Evolutionary conservation across 2,113 vertebrate genomes (phyloP), one percentile per base, ranked within the genome.

Genomic region (Callopanchax toddi): DNA sequence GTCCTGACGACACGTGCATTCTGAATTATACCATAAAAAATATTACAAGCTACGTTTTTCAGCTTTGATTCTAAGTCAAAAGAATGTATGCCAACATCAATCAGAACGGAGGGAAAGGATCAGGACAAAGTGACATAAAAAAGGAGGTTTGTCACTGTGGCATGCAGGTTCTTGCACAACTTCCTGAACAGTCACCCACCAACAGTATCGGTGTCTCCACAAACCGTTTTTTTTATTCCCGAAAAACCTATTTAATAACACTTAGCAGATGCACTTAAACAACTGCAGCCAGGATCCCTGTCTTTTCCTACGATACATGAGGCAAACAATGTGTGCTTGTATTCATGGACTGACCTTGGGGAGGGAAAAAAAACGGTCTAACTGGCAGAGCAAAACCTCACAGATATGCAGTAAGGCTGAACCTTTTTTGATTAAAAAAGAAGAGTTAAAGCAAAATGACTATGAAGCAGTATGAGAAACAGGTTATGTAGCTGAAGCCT

Each of bases 101-200:
- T 59, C 50, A 21, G 23, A 17, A 36, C 34, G 6, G 9, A 17
- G 23, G 46, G 29, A 71, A 73, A 51, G 50, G 43, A 57, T 17
- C 22, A 45, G 20, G 15, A 49, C 21, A 16, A 1, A 10, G 7
- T 18, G 29, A 32, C 29, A 32, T 26, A 26, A 13, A 45, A 64
- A 20, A 26, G 50, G 36, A 37, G 4, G 5, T 62, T 40, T 76
- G 23, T 53, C 20, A 29, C 39, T 64, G 45, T 61, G 45, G 18
- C 72, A 63, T 48, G 45, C 51, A 51, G 22, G 46, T 60, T 51
- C 67, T 82, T 80, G 61, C 76, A 73, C 71, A 82, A 80, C 57
- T 73, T 81, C 78, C 72, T 76, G 18, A 67, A 79, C 56, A 67
- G 53, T 75, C 64, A 79, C 60, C 58, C 63, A 52, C 55, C 29